Evolutionary conservation across 2,888 invertebrate species (phyloP), one percentile per base, ranked within the genome.

Genomic region (Odontocolon sp.): DNA sequence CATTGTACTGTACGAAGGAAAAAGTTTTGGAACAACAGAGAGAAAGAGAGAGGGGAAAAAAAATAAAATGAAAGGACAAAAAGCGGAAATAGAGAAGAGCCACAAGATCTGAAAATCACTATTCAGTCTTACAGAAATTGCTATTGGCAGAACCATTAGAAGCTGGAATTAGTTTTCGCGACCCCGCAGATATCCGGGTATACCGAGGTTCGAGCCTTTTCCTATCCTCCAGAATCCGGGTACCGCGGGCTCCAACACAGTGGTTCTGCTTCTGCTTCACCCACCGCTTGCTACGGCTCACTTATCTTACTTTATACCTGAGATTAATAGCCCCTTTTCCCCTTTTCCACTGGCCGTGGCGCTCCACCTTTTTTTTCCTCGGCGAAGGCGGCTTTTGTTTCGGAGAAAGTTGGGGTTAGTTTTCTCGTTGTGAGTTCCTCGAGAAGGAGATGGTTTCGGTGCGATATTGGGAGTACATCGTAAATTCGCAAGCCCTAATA

Each of bases 101-200:
- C 47, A 36, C 59, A 52, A 76, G 77, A 79, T 80, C 79, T 78
- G 42, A 59, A 77, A 80, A 82, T 83, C 81, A 79, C 82, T 82
- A 83, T 86, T 85, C 84, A 81, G 81, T 78, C 81, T 82, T 81
- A 78, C 74, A 81, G 83, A 84, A 86, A 87, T 86, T 86, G 84
- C 83, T 86, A 86, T 86, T 86, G 87, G 84, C 86, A 86, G 86
- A 85, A 81, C 86, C 84, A 86, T 87, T 87, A 87, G 81, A 80
- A 80, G 77, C 77, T 83, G 80, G 80, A 86, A 86, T 86, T 86
- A 86, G 85, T 86, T 86, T 85, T 81, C 70, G 78, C 79, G 79
- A 83, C 71, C 40, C 61, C 63, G 16, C 56, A 77, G 78, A 80
- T 79, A 82, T 74, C 45, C 45, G 16, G n/a, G 31, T 54, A 63